phyloP scores from a whole-genome alignment of 2,113 vertebrate genomes.

The Sialia sialis region DNA sequence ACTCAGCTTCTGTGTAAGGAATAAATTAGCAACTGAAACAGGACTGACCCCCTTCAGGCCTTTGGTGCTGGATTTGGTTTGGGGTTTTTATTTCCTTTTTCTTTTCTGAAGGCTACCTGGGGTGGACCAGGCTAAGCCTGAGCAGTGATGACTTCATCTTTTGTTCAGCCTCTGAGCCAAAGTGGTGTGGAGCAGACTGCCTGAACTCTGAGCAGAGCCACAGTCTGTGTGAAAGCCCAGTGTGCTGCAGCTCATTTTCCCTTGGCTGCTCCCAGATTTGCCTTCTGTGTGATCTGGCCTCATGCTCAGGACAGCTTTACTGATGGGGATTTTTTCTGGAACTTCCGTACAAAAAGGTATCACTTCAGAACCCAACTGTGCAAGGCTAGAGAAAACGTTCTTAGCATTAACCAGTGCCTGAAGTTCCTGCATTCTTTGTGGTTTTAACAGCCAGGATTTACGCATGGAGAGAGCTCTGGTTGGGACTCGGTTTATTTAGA shows the following conservation, averaged over 20 bases:
- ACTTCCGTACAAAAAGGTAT: background rate
- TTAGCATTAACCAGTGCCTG: background rate
- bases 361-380: background rate
- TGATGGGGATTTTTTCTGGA: background rate
- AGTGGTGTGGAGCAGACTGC: background rate
- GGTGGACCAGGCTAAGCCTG: background rate
- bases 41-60: background rate
- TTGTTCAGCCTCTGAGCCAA: background rate
- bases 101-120: background rate
- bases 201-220: background rate
- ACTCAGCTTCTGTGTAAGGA: background rate
- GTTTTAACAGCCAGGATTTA: background rate
- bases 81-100: rapidly evolving
- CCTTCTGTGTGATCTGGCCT: background rate
- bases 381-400: background rate
- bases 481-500: background rate
- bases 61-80: background rate
- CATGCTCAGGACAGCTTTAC: background rate
- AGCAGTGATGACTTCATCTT: background rate
- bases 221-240: background rate
- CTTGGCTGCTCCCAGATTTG: background rate
- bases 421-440: background rate
- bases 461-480: background rate
- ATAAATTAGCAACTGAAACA: background rate
- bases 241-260: background rate